These are phyloP conservation scores for Bolinopsis microptera DNA, from an alignment of 37 sponge, comb jelly and placozoan genomes.

Conservation along the genomic window DNA sequence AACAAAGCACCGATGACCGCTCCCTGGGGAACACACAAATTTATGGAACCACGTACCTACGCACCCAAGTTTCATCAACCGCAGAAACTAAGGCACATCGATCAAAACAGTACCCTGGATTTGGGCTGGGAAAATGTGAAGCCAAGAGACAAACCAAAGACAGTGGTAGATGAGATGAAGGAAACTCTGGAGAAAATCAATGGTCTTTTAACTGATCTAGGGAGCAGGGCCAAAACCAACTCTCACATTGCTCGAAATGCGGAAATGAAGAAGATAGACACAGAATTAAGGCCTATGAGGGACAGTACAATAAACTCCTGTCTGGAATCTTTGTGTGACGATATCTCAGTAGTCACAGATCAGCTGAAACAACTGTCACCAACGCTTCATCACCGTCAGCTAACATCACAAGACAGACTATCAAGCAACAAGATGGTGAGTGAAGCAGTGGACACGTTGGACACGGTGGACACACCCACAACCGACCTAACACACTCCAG, in stretches of 20 bases:
- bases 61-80: constrained; percentile 26
- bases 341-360: neutral
- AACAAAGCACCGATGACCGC: neutral
- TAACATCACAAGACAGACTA: neutral
- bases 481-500: neutral
- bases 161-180: constrained; percentile 7
- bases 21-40: constrained; percentile 20
- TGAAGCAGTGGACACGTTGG: neutral
- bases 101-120: neutral
- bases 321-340: neutral
- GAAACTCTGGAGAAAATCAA: constrained; percentile 9
- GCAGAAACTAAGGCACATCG: neutral
- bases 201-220: neutral
- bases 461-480: no score
- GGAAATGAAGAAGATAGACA: neutral
- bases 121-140: neutral
- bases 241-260: neutral
- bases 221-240: neutral
- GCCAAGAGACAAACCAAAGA: neutral
- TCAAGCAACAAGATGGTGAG: neutral
- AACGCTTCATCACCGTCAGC: neutral
- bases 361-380: neutral
- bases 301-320: neutral
- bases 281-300: neutral
- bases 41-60: neutral